Evolutionary conservation across 2,888 invertebrate species (phyloP).

Genomic region (Calameuta pallipes): DNA sequence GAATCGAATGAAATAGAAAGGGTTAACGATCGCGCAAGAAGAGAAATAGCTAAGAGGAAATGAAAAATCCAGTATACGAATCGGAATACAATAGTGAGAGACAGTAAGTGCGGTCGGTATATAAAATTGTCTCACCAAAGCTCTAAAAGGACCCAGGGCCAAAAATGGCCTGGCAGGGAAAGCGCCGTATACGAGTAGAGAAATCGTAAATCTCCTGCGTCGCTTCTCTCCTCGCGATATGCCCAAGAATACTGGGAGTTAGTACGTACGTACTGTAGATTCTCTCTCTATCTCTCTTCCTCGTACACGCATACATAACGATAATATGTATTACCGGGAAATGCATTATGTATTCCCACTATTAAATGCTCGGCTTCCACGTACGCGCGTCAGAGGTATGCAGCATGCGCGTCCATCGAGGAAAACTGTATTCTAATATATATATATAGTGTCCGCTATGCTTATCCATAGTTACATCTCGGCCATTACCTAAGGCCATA

Average conservation of each 20-base stretch:
- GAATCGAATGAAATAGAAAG: not conserved
- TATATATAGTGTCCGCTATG: not conserved
- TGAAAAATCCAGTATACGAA: conserved; percentile 5
- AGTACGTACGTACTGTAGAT: not conserved
- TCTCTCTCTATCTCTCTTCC: not conserved
- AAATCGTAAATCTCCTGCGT: conserved; percentile 50
- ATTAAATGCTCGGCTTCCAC: conserved; percentile 1
- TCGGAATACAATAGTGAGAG: conserved; percentile 44
- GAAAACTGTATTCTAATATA: not conserved
- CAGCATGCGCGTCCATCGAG: not conserved
- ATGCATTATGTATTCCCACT: conserved; percentile 20
- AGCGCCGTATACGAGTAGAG: conserved; percentile 37
- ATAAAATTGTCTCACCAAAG: conserved; percentile 9
- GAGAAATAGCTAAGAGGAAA: not conserved
- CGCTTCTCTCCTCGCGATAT: not conserved
- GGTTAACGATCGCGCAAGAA: not conserved
- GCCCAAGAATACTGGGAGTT: not conserved
- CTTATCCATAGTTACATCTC: not conserved
- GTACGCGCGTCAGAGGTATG: conserved; percentile 9
- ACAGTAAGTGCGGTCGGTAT: not conserved
- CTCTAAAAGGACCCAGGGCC: conserved; percentile 35
- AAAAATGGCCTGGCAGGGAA: conserved; percentile 42
- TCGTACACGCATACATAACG: conserved; percentile 21
- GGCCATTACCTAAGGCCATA: not conserved
- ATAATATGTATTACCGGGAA: conserved; percentile 29